Evolutionary conservation across 2,113 vertebrate genomes (phyloP), one percentile per base, ranked within the genome.

Genomic region (Alligator sinensis): DNA sequence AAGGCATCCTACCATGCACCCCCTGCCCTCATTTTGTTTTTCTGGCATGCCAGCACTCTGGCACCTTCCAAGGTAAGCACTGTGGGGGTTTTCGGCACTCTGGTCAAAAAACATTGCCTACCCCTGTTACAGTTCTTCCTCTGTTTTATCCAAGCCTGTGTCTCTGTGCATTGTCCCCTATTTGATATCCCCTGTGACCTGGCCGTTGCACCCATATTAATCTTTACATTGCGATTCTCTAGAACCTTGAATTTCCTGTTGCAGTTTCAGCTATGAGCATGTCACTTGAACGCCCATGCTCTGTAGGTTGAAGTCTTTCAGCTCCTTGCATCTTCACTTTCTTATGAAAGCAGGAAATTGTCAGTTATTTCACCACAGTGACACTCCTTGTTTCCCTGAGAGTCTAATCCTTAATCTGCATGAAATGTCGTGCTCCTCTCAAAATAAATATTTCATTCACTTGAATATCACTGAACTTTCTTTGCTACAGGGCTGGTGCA

Each of bases 191-290:
- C 70, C 80, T 80, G 80, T 61, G 64, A 55, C 88, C 59, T 57
- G 34, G 13, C 76, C 59, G 84, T 94, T 68, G 70, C 0, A 0
- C 68, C 55, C 74, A 87, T 79, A 70, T 60, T 72, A 62, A 88
- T 30, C 66, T 30, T 5, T 76, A 81, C 22, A 47, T 54, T 59
- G 72, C 17, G 86, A 85, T 81, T 28, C 74, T 94, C 87, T 58
- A 77, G 85, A 96, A 95, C 91, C 79, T 90, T 62, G 88, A 66
- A 92, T 91, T 94, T 94, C 68, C 77, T 21, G 21, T 84, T 81
- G 84, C 28, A 22, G 16, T 91, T 38, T 89, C 84, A 87, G 27
- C 77, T 81, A 68, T 58, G 14, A 34, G 34, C 30, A 34, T 22
- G 74, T 83, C 90, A 81, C 85, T 95, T 92, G 63, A 47, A 47